Percentiles rank a stretch among this genome's conserved stretches.
Conservation (phyloP, 1,140 invertebrate species). For the Lutraria rhynchaena region DNA sequence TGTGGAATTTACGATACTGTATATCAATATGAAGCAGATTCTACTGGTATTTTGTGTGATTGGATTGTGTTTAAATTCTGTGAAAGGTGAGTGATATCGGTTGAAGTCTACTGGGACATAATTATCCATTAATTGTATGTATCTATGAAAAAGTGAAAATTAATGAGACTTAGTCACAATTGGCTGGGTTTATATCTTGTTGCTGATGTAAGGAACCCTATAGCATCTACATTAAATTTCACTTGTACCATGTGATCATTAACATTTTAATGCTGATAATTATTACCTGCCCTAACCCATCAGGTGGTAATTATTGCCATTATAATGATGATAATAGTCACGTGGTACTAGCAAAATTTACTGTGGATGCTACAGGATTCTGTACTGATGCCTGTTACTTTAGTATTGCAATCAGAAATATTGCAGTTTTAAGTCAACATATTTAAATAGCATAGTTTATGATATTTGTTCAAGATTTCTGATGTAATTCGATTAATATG, state of each 20-base stretch:
- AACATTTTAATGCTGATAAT: neutral
- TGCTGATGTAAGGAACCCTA: neutral
- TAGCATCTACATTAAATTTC: too few relatives aligned
- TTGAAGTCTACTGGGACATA: neutral
- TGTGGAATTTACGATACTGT: neutral
- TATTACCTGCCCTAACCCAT: too few relatives aligned
- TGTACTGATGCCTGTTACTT: neutral
- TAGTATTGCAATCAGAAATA: neutral
- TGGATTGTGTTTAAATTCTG: neutral
- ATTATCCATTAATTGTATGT: neutral
- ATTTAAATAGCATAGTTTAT: neutral
- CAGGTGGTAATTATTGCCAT: neutral
- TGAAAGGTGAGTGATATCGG: conserved; percentile 1
- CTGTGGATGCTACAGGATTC: neutral
- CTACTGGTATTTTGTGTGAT: neutral
- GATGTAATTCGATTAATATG: too few relatives aligned
- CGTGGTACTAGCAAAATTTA: neutral
- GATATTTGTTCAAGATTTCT: neutral
- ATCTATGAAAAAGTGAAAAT: neutral
- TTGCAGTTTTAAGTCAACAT: neutral
- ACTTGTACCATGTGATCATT: too few relatives aligned
- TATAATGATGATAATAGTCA: neutral
- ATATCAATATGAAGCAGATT: neutral
- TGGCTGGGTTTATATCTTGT: neutral
- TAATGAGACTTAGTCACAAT: neutral